Base-by-base conservation (phyloP, 2,888 invertebrate genomes). In the Scaptomyza flava region DNA sequence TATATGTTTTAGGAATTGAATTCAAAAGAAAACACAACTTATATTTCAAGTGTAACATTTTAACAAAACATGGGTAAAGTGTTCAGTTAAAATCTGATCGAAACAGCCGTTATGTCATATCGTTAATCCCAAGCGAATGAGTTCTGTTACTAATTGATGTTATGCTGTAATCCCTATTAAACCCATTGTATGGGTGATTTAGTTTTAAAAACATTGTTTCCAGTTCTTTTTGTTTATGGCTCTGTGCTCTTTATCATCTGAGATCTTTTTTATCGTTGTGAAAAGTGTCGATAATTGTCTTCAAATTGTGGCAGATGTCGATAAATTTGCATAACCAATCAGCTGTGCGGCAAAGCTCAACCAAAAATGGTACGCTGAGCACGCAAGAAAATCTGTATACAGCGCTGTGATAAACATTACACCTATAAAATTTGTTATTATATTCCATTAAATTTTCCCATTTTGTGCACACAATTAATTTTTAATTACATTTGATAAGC, bases 31-130 rank as follows among this genome's bases (percentile, higher is more conserved):
- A 12, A 1, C 27, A 34, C 0, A 47, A 41, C 4, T 42, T 60
- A 6, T 54, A 52, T n/a, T 64, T 42, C 7, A 51, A 33, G 14
- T 53, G 42, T 6, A 66, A 30, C 77, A 73, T 73, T 38, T 57
- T 31, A 3, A 43, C 12, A 34, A 12, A 14, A 36, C 9, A 46
- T 17, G 11, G 2, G 47, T 5, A 41, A 50, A 9, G 50, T 11
- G 36, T 27, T 34, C 1, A 34, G 6, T 30, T 6, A n/a, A n/a
- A 65, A 43, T 20, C 12, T 43, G 1, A 45, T 23, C 12, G 9
- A 20, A 36, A 43, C 34, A 27, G 14, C n/a, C n/a, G 38, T 43
- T 69, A 52, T 70, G 58, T 64, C 65, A 65, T n/a, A 48, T 23
- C 7, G 12, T 27, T 33, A 48, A 50, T 20, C 20, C 3, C 6